Conservation (phyloP, 2,888 invertebrate genomes). For the Eudemis profundana region DNA sequence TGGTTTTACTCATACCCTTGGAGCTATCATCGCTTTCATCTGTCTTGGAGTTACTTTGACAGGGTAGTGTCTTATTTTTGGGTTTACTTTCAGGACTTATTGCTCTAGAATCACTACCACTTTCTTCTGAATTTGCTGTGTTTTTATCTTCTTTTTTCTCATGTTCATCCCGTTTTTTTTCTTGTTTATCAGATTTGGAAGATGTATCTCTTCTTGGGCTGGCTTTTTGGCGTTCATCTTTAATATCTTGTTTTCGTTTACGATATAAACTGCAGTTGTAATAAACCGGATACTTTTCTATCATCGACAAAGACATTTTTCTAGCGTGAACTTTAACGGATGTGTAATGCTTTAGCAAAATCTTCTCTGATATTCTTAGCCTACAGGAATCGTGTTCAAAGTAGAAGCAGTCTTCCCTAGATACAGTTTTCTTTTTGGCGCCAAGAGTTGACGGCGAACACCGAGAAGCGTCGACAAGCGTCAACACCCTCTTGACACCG, state of each 20-base stretch:
- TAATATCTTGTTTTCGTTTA: slow-evolving; percentile 48
- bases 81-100: not conserved
- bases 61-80: not conserved
- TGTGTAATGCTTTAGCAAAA: slow-evolving; percentile 68
- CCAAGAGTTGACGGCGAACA: slow-evolving; percentile 51
- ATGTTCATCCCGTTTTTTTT: not conserved
- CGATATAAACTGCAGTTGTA: slow-evolving; percentile 70
- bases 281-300: slow-evolving; percentile 72
- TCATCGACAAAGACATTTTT: slow-evolving; percentile 59
- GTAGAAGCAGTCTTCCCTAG: slow-evolving; percentile 55
- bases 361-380: slow-evolving; percentile 66
- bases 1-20: not conserved
- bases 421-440: slow-evolving; percentile 52
- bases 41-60: not conserved
- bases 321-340: slow-evolving; percentile 68
- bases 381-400: slow-evolving; percentile 62
- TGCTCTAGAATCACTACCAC: slow-evolving; percentile 3
- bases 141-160: slow-evolving; percentile 1
- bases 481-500: slow-evolving; percentile 68
- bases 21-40: slow-evolving; percentile 1
- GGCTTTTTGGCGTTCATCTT: slow-evolving; percentile 35
- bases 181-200: not conserved
- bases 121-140: slow-evolving; percentile 5
- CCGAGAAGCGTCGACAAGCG: slow-evolving; percentile 60
- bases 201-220: not conserved